Evolutionary conservation across 2,113 vertebrate genomes (phyloP).

Genomic region (Hyaena hyaena): DNA sequence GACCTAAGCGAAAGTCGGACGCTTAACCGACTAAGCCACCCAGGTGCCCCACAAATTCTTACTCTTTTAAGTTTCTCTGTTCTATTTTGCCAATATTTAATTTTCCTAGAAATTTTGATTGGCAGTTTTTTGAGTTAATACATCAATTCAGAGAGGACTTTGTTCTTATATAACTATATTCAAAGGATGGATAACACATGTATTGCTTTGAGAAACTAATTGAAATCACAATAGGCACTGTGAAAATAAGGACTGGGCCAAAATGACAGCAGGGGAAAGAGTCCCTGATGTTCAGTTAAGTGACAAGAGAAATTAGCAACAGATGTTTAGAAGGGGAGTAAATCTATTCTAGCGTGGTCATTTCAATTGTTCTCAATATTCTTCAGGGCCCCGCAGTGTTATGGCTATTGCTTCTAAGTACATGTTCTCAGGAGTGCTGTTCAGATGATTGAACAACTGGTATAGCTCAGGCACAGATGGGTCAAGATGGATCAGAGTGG

Average conservation of each 20-base stretch:
- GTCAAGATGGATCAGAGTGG: neutral
- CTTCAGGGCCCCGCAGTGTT: neutral
- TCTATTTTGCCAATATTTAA: neutral
- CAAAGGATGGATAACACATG: neutral
- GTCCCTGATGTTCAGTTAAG: neutral
- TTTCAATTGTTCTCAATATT: slow-evolving; percentile 1
- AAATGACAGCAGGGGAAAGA: slow-evolving; percentile 4
- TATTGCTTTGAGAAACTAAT: slow-evolving; percentile 35
- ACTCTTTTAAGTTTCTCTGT: neutral
- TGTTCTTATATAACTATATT: slow-evolving; percentile 50
- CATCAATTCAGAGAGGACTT: slow-evolving; percentile 28
- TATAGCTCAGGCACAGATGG: neutral
- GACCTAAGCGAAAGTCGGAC: too few relatives aligned
- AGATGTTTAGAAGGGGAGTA: slow-evolving; percentile 40
- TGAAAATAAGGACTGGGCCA: slow-evolving; percentile 24
- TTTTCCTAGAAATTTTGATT: slow-evolving; percentile 12
- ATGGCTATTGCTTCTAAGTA: neutral
- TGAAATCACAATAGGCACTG: neutral
- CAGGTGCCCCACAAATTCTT: too few relatives aligned
- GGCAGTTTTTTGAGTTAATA: neutral
- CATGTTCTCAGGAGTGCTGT: neutral
- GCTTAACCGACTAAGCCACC: too few relatives aligned
- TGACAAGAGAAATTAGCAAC: slow-evolving; percentile 56
- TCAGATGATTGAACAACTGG: neutral
- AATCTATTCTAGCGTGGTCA: neutral